Evolutionary conservation across 2,888 invertebrate species (phyloP), one percentile per base, ranked within the genome.

Genomic region (Portevinia maculata): DNA sequence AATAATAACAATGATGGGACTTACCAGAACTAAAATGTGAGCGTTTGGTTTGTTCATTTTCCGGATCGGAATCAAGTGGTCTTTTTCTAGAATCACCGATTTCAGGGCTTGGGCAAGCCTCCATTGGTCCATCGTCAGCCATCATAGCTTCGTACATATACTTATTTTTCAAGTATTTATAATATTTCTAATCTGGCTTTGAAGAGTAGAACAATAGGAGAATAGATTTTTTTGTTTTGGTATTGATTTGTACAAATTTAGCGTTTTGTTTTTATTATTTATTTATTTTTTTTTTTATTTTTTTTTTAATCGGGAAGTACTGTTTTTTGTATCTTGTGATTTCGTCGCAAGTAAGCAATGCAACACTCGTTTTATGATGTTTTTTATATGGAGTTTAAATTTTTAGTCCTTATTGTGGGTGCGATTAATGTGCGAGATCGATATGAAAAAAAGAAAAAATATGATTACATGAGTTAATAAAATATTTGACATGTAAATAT

Each of bases 51-150:
- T 96, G 94, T 90, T 96, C 96, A 93, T 96, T 96, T 92, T 96
- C 96, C 88, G 94, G 94, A 92, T 96, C 96, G 87, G 90, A 88
- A 92, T 96, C 96, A 89, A 96, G 94, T 88, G 96, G 96, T 91
- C 96, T 94, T 93, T 96, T 96, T 92, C 96, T 94, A 92, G 96
- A 96, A 93, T 96, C 96, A 87, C 90, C 91, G 92, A 95, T 96
- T 93, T 96, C 96, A 92, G 96, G 96, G 93, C 96, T 96, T 92
- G 96, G 95, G 94, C 96, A 96, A 93, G 96, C 95, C 94, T 96
- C 96, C 96, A 96, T 96, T 93, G 95, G 95, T 93, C 95, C 95
- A 93, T 96, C 96, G 92, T 96, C 96, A 93, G 96, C 96, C 96
- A 96, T 96, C 93, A 89, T 85, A 64, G 75, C 84, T 78, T 85